Conservation (phyloP, 2,888 invertebrate genomes). For the Criorhina ranunculi region DNA sequence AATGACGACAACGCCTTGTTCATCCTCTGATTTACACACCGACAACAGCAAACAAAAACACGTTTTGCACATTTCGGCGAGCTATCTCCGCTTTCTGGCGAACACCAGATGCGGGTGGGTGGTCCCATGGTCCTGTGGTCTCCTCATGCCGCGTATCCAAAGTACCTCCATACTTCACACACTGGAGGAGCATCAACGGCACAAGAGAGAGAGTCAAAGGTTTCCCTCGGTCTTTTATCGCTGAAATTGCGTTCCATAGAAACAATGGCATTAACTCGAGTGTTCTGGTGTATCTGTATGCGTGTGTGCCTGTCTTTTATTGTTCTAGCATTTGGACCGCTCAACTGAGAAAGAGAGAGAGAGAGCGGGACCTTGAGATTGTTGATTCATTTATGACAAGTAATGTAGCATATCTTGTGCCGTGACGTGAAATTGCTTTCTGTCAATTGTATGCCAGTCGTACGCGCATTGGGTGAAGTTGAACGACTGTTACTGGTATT, state of each 20-base stretch:
- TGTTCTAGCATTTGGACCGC: constrained; percentile 39
- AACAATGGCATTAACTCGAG: constrained; percentile 45
- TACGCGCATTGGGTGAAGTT: constrained; percentile 32
- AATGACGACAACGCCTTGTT: not conserved
- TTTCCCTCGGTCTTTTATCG: constrained; percentile 8
- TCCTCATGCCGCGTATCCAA: constrained; percentile 6
- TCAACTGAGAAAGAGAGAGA: not conserved
- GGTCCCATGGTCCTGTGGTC: constrained; percentile 19
- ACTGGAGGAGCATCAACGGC: not conserved
- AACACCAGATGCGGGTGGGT: constrained; percentile 48
- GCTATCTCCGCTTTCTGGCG: constrained; percentile 17
- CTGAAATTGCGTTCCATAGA: constrained; percentile 34
- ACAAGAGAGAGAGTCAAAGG: constrained; percentile 13
- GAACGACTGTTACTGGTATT: constrained; percentile 46
- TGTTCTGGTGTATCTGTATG: constrained; percentile 1
- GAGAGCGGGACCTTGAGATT: constrained; percentile 48
- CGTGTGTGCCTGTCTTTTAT: constrained; percentile 33
- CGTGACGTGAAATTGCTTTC: constrained; percentile 73
- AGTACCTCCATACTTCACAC: constrained; percentile 24
- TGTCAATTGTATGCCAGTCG: constrained; percentile 62
- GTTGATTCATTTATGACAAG: constrained; percentile 74
- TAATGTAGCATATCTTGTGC: constrained; percentile 68
- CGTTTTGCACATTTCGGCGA: constrained; percentile 39
- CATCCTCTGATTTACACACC: constrained; percentile 39
- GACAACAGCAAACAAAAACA: constrained; percentile 28